Evolutionary conservation across 1,140 invertebrate species (phyloP).

Genomic region (Calosoma granatense): DNA sequence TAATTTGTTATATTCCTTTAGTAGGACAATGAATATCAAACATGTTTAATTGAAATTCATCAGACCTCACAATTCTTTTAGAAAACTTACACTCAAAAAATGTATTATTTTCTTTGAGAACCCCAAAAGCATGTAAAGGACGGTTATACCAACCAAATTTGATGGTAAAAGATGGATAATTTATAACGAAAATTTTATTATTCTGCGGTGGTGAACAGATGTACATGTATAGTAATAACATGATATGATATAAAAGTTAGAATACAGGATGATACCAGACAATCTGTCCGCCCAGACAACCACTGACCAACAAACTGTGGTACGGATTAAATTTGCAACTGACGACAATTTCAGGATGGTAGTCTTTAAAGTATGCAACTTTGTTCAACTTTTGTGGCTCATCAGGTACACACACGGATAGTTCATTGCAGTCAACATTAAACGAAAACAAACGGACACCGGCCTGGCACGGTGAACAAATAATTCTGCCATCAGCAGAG

Average conservation of each 20-base stretch:
- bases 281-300: slow-evolving; percentile 77
- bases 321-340: slow-evolving; percentile 84
- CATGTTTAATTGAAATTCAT: too few species aligned
- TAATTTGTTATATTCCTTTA: too few species aligned
- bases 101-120: too few species aligned
- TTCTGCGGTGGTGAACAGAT: too few species aligned
- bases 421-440: slow-evolving; percentile 63
- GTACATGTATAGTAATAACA: too few species aligned
- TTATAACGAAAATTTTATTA: too few species aligned
- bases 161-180: too few species aligned
- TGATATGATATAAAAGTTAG: slow-evolving; percentile 16
- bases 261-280: slow-evolving; percentile 75
- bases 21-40: too few species aligned
- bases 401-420: slow-evolving; percentile 56
- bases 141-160: too few species aligned
- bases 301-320: slow-evolving; percentile 76
- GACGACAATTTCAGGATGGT: slow-evolving; percentile 77
- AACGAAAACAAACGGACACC: slow-evolving; percentile 77
- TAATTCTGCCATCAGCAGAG: slow-evolving; percentile 75
- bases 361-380: slow-evolving; percentile 56
- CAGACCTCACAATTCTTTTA: too few species aligned
- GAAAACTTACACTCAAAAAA: too few species aligned
- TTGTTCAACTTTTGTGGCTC: slow-evolving; percentile 36
- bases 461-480: slow-evolving; percentile 80
- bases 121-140: too few species aligned